Evolutionary conservation across 2,888 invertebrate genomes (phyloP), one percentile per base, ranked within the genome.

Genomic region (Ryuthela nishihirai): DNA sequence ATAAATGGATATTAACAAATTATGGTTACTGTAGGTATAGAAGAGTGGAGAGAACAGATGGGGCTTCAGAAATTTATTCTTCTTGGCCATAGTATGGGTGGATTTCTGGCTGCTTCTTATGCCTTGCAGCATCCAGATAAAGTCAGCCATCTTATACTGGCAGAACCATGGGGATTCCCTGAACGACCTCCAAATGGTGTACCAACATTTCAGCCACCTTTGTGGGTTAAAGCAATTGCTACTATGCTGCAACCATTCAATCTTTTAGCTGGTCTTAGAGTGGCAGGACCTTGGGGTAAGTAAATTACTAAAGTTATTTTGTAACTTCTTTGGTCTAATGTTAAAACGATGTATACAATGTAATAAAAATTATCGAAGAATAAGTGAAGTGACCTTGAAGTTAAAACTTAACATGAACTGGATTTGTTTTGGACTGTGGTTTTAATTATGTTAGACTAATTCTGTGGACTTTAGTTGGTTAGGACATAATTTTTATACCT

Each of bases 61-160:
- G 85, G 88, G 69, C 78, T 98, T 21, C 34, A 62, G 2, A 83
- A 87, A 74, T 87, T 98, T 77, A 84, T 94, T 36, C 75, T 98
- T 24, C 77, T 97, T 41, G 98, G 97, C 0, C 97, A 97, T 76
- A 93, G 92, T 62, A 85, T 98, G 77, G 97, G 97, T 36, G 94
- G 91, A 0, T 95, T 87, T 77, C 80, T 95, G 58, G 91, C 93
- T 2, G 83, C 91, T 15, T 86, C 94, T 10, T 89, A 93, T 78
- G 83, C 91, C 0, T 80, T 95, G 44, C 82, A 84, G 62, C 84
- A 91, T 75, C 94, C 94, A 0, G 83, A 87, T 21, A 82, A 85
- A 68, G 88, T 98, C 0, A 82, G 87, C 53, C 95, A 98, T 77
- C 78, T 99, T 1, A 85, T 99, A 62, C 78, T 98, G 29, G 95